Percentiles rank a stretch among this genome's conserved stretches.
phyloP scores from a whole-genome alignment of 2,888 invertebrate genomes.

The Frankliniella intonsa region DNA sequence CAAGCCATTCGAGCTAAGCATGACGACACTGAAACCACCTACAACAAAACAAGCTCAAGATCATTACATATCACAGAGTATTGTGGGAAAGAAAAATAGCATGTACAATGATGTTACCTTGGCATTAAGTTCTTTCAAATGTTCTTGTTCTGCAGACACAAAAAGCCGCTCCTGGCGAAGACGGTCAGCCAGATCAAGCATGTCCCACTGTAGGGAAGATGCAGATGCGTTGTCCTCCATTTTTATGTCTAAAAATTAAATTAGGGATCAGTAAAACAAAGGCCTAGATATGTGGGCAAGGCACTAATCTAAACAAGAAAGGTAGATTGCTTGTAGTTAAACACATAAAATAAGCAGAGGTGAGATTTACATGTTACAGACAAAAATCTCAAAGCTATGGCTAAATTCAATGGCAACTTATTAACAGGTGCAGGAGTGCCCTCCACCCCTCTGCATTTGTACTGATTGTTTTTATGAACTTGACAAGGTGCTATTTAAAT shows the following conservation, averaged over 20 bases:
- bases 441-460: neutral
- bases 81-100: no score
- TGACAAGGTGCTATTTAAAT: neutral
- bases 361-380: no score
- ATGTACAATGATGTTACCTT: constrained; percentile 51
- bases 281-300: no score
- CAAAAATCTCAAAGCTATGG: no score
- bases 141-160: constrained; percentile 77
- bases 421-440: neutral
- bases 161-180: constrained; percentile 81
- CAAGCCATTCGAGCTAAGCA: constrained; percentile 70
- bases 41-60: constrained; percentile 29
- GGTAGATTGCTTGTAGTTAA: no score
- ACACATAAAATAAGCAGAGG: no score
- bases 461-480: neutral
- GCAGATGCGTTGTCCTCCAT: neutral
- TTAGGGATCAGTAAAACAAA: no score
- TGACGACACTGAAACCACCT: constrained; percentile 55
- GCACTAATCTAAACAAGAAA: no score
- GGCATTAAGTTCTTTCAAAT: constrained; percentile 71
- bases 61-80: neutral
- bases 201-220: constrained; percentile 46
- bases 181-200: constrained; percentile 62
- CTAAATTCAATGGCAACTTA: neutral
- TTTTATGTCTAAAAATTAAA: no score